Evolutionary conservation across 1,140 invertebrate species (phyloP), one percentile per base, ranked within the genome.

Genomic region (Armadillidium nasatum): DNA sequence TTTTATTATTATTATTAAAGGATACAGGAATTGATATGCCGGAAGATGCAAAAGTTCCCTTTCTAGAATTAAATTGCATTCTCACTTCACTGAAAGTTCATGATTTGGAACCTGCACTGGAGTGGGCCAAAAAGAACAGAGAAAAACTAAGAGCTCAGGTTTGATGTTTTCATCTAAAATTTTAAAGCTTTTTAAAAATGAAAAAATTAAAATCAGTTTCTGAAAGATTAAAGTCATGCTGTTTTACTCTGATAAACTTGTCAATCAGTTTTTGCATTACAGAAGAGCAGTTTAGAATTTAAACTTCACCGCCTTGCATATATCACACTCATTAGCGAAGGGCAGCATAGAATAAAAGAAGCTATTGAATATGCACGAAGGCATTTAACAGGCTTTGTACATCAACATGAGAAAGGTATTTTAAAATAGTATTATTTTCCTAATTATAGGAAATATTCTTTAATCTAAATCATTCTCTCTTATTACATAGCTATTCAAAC

Each of bases 341-440:
- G 92, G 9, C 85, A 88, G 21, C 83, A 85, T 68, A 87, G 88
- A 82, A 91, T 93, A 84, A 86, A 83, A 33, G 89, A 92, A 83
- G 94, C 94, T n/a, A 91, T 98, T 75, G 83, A 87, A 79, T 97
- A 97, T 87, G 95, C 95, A 2, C 88, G 94, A 66, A 87, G 88
- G 78, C 89, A 95, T 86, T 92, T 98, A 83, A 90, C 91, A 45
- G 91, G 90, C 82, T 95, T 95, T 85, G 92, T 94, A 23, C 85
- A 87, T 72, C 87, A 89, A 76, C 91, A 95, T 84, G 90, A 93
- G 82, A 93, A 93, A 89, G 79, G 79, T 80, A 76, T 44, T 60
- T 23, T 19, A 15, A 3, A 60, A 4, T 7, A 33, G 33, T 33
- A 33, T 33, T 33, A 33, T 33, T 33, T 33, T 33, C 33, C 33